Base-by-base conservation (phyloP, 1,140 invertebrate species). In the Eufriesea mexicana region DNA sequence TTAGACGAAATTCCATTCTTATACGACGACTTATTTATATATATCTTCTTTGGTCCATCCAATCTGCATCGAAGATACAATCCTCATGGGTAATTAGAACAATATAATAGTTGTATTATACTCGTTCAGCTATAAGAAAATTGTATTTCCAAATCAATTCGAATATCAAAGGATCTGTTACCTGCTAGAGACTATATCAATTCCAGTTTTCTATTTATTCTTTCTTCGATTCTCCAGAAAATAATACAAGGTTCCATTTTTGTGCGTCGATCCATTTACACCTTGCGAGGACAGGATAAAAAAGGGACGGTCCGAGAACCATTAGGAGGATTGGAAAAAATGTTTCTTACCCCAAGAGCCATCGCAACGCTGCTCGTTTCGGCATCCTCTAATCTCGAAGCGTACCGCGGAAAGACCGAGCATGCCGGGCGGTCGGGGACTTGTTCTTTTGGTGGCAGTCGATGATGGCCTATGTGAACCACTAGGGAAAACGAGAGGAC, bases 311-410 rank as follows among this genome's bases (percentile, higher is more conserved):
- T 62, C 66, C 51, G 55, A 62, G 28, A 35, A 42, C 70, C 70
- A 86, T 85, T 74, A 85, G n/a, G 71, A 54, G 18, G 45, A 25
- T 16, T 57, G 71, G 67, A 35, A 83, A 85, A 85, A 85, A 79
- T 85, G 74, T 85, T 84, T 68, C 68, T 85, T 74, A 79, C 64
- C 47, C 57, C 68, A 47, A n/a, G 23, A 55, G 45, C 18, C 42
- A 55, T 49, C 51, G 28, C 49, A 49, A 64, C 28, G 51, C 28
- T 10, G 20, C 73, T 79, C 77, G 84, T 85, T 85, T 85, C 82
- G 68, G 55, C 73, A 35, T 55, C n/a, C 74, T 67, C 74, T 68
- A 76, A 57, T 79, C 25, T 74, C n/a, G 42, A 61, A 49, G 16
- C 25, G 68, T 73, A 85, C 77, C 82, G 77, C 84, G 82, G 59